Evolutionary conservation across 2,113 vertebrate species (phyloP).

Genomic region (Rhodinocichla rosea): DNA sequence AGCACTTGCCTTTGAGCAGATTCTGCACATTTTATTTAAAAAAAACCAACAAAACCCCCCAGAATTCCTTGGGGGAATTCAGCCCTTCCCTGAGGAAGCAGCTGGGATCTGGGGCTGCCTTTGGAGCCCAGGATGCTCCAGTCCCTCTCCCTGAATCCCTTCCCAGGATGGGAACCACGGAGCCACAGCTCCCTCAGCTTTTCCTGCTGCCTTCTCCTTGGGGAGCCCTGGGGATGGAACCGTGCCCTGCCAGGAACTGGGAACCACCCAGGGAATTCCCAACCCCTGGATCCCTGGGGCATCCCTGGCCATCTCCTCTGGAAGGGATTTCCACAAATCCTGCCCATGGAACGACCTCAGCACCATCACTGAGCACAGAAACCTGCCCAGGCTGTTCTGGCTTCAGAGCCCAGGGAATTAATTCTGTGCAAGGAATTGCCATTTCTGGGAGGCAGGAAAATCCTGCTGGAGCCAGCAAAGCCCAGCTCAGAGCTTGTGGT

Average conservation of each 20-base stretch:
- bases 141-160: neutral
- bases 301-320: neutral
- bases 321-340: neutral
- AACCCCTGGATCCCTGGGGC: neutral
- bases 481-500: neutral
- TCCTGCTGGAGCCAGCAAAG: neutral
- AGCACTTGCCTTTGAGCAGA: neutral
- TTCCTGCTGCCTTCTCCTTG: neutral
- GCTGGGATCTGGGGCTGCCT: neutral
- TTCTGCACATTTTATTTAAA: neutral
- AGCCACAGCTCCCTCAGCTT: neutral
- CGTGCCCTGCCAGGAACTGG: neutral
- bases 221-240: neutral
- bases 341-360: accelerated
- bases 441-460: neutral
- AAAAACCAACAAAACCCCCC: neutral
- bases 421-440: neutral
- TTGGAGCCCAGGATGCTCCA: neutral
- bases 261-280: neutral
- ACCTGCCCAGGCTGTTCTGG: neutral
- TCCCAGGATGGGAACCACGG: neutral
- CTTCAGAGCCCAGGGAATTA: neutral
- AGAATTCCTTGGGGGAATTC: neutral
- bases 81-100: neutral
- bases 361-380: accelerated